These are phyloP conservation scores for Myopa testacea DNA, from an alignment of 2,888 invertebrate species.

Conservation along the genomic window DNA sequence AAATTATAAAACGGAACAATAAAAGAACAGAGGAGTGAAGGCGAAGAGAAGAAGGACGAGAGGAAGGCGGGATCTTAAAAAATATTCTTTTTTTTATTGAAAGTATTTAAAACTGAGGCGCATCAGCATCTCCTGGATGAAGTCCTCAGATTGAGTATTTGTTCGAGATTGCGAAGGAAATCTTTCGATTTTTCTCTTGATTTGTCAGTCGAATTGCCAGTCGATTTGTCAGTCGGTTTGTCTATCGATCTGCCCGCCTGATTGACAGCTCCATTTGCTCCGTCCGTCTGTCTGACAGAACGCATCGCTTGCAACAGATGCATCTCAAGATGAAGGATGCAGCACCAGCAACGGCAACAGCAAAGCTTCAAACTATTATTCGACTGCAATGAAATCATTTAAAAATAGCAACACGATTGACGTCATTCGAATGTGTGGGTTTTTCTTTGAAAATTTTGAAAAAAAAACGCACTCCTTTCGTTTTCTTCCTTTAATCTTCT, in stretches of 20 bases:
- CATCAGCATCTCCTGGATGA: not conserved
- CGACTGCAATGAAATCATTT: not conserved
- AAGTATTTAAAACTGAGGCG: not conserved
- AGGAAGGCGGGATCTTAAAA: too few relatives aligned
- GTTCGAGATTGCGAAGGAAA: too few relatives aligned
- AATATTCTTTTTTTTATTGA: not conserved
- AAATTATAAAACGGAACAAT: not conserved
- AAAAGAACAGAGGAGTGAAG: too few relatives aligned
- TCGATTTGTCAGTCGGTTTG: too few relatives aligned
- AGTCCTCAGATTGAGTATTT: too few relatives aligned
- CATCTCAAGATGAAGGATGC: not conserved
- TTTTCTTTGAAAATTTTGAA: not conserved
- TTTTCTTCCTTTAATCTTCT: not conserved
- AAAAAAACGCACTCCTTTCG: too few relatives aligned
- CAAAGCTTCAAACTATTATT: not conserved
- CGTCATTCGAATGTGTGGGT: slow-evolving; percentile 12
- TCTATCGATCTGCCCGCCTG: too few relatives aligned
- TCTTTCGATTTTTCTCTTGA: too few relatives aligned
- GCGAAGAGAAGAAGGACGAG: too few relatives aligned
- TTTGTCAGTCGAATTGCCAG: too few relatives aligned
- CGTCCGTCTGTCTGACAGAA: not conserved
- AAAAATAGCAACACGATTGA: not conserved
- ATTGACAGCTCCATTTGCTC: too few relatives aligned
- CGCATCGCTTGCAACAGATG: slow-evolving; percentile 9
- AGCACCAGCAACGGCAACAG: not conserved